A percentile compares a stretch with the other conserved stretches of the same genome.
These are phyloP conservation scores for Euphydryas editha DNA, from an alignment of 2,888 invertebrate genomes.

Conservation along the genomic window DNA sequence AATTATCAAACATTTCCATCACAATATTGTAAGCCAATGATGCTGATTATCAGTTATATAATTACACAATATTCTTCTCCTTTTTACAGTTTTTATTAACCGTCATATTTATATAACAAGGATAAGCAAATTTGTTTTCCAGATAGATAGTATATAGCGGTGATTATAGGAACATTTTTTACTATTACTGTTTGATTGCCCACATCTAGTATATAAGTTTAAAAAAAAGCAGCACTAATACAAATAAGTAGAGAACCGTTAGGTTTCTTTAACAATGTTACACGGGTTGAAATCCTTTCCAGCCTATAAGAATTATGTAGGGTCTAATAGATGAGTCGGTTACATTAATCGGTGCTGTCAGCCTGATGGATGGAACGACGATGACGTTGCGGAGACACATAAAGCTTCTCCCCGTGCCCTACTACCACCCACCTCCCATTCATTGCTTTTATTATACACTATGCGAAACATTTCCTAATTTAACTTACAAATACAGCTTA, in stretches of 20 bases:
- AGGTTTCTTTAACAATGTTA: constrained; percentile 37
- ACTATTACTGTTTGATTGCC: too few species aligned
- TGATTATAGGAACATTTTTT: neutral
- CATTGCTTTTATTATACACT: constrained; percentile 34
- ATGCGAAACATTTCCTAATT: constrained; percentile 27
- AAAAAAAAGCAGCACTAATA: neutral
- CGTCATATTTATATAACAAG: too few species aligned
- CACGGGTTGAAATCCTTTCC: constrained; percentile 53
- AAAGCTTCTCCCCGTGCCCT: constrained; percentile 41
- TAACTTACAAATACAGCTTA: constrained; percentile 6
- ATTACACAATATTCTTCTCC: too few species aligned
- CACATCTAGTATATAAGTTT: neutral
- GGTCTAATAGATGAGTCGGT: constrained; percentile 53
- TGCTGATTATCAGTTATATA: too few species aligned
- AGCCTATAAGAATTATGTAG: constrained; percentile 58
- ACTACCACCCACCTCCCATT: constrained; percentile 48
- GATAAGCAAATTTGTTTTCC: too few species aligned
- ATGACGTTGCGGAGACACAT: constrained; percentile 67
- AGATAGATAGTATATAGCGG: too few species aligned
- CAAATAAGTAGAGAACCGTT: neutral
- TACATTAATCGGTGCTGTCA: constrained; percentile 72
- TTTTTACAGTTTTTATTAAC: too few species aligned
- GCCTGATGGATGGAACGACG: constrained; percentile 69
- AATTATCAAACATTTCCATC: too few species aligned
- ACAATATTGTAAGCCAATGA: too few species aligned